A percentile compares a stretch with the other conserved stretches of the same genome.
Evolutionary conservation across 1,140 invertebrate genomes (phyloP).

Genomic region (Chrysoperla carnea): DNA sequence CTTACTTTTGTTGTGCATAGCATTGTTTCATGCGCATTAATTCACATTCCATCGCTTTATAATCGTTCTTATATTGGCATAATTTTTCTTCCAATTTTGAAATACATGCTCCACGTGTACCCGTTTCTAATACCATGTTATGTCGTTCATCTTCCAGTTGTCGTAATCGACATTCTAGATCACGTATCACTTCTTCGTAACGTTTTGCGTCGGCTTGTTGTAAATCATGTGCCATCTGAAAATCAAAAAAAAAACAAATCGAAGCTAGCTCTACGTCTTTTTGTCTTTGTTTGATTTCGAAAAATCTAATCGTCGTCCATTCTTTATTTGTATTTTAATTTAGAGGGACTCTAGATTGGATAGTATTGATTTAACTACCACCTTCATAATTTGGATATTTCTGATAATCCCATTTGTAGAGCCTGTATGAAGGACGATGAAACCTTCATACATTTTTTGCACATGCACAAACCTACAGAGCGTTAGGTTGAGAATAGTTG

Average conservation of each 20-base stretch:
- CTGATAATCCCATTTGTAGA: too few species aligned
- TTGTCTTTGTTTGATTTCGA: too few species aligned
- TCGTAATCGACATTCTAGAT: constrained; percentile 16
- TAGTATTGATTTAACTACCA: too few species aligned
- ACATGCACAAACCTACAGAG: too few species aligned
- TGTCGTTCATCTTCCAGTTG: constrained; percentile 17
- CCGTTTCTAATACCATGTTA: constrained; percentile 14
- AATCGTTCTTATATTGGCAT: constrained; percentile 12
- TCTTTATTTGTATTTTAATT: too few species aligned
- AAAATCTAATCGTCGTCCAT: too few species aligned
- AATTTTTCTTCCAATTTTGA: constrained; percentile 17
- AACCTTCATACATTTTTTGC: too few species aligned
- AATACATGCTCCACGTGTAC: constrained; percentile 14
- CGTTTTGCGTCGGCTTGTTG: constrained; percentile 3
- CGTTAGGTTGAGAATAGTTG: too few species aligned
- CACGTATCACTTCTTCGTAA: constrained; percentile 5
- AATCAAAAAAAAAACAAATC: not conserved
- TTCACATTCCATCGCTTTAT: constrained; percentile 13
- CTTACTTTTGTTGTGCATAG: constrained; percentile 19
- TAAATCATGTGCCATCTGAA: constrained; percentile 1
- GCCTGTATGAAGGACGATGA: too few species aligned
- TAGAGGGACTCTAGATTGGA: too few species aligned
- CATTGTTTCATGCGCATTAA: constrained; percentile 13
- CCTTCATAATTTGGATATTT: too few species aligned
- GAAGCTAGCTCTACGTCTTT: too few species aligned